phyloP scores from a whole-genome alignment of 2,797 vertebrate species.

The Tapera naevia region DNA sequence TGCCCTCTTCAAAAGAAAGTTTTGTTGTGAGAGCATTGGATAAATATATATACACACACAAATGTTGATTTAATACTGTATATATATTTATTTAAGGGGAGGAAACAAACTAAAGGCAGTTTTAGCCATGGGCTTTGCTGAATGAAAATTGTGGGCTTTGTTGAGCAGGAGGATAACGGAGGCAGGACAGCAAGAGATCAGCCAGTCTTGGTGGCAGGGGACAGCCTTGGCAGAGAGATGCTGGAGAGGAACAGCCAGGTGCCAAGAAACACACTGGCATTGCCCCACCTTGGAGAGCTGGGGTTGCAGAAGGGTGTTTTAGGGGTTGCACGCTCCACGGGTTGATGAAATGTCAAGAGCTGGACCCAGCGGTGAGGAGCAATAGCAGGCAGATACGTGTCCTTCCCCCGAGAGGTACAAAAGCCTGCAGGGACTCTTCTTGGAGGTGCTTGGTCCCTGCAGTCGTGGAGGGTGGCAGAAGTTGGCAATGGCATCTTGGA shows the following conservation, averaged over 20 bases:
- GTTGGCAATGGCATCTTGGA: not conserved
- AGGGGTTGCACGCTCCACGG: fast-evolving
- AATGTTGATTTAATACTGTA: slow-evolving; percentile 55
- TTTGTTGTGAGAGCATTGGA: slow-evolving; percentile 26
- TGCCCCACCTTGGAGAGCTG: not conserved
- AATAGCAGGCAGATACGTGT: not conserved
- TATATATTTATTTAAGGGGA: slow-evolving; percentile 65
- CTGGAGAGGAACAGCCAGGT: not conserved
- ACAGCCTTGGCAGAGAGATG: not conserved
- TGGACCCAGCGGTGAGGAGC: not conserved
- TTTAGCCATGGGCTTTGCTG: slow-evolving; percentile 49
- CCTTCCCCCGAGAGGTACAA: not conserved
- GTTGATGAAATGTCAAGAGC: not conserved
- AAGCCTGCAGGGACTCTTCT: not conserved
- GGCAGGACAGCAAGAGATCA: not conserved
- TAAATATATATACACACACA: slow-evolving; percentile 68
- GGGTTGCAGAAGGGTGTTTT: not conserved
- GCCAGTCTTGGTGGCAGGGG: not conserved
- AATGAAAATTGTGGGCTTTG: not conserved
- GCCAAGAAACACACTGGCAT: not conserved
- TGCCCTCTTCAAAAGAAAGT: slow-evolving; percentile 68
- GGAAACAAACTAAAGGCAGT: slow-evolving; percentile 59
- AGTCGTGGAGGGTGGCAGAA: not conserved
- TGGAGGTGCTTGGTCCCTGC: not conserved
- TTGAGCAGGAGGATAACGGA: not conserved